Percentiles rank a stretch among this genome's conserved stretches.
These are phyloP conservation scores for Ophraella communa DNA, from an alignment of 2,888 invertebrate species.

Conservation along the genomic window DNA sequence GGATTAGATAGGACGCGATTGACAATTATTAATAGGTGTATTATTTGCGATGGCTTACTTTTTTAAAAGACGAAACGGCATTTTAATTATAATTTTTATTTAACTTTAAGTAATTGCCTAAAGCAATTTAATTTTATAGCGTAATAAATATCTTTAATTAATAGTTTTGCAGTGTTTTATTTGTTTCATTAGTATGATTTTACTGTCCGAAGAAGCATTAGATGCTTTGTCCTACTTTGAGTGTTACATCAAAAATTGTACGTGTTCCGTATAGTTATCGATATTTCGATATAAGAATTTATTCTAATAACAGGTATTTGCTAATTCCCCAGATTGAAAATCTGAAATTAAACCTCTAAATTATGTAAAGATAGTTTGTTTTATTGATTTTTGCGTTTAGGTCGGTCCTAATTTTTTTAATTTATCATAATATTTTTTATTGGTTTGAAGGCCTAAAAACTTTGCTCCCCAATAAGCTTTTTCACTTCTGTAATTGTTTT, in stretches of 20 bases:
- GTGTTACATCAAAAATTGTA: neutral
- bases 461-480: too few species aligned
- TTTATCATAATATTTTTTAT: too few species aligned
- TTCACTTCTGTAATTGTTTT: too few species aligned
- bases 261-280: neutral
- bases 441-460: too few species aligned
- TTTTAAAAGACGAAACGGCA: too few species aligned
- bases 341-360: too few species aligned
- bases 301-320: neutral
- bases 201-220: neutral
- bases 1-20: too few species aligned
- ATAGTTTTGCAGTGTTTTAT: neutral
- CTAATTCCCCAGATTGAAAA: too few species aligned
- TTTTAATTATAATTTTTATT: neutral
- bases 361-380: neutral
- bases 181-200: neutral
- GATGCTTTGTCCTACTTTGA: neutral
- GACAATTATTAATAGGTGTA: too few species aligned
- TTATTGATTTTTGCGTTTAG: neutral
- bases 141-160: neutral
- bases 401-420: too few species aligned
- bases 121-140: neutral
- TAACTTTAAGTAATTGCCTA: neutral
- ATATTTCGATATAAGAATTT: neutral
- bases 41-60: too few species aligned